Base-by-base conservation (phyloP, 1,140 invertebrate species). In the Heliconius hermathena region DNA sequence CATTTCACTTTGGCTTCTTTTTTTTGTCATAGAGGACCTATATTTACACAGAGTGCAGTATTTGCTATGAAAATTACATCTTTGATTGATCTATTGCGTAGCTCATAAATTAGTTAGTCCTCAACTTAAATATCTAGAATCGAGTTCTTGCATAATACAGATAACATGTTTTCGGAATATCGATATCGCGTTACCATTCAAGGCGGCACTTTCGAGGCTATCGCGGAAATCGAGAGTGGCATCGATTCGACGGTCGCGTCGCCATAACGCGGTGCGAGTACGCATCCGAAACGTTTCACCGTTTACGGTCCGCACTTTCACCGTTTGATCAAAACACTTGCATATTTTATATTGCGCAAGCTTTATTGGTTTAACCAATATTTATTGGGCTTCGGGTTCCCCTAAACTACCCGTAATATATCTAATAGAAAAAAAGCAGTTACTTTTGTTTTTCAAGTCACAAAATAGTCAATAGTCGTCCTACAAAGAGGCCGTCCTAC, bases 181-280 rank as follows among this genome's bases (percentile, higher is more conserved):
- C 46, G 76, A 71, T 29, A 4, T 60, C 84, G 83, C 80, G 77
- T 87, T 84, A 82, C 74, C 76, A 88, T 84, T 84, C 83, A 84
- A 77, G 70, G 80, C 80, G 70, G 60, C 87, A 87, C 86, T 87
- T 87, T 87, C 83, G 72, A 81, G 81, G 75, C 81, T 84, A 75
- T 80, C 82, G 76, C 80, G 82, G 87, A 89, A 91, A 91, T 73
- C 84, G 89, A 89, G 88, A 90, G 88, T 89, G 87, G 74, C 71
- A 78, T 77, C 84, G 83, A 79, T 80, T 80, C 77, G 78, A 71
- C 73, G 74, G 70, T 54, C 77, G 71, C 77, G 74, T 66, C 60
- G 49, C 16, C 76, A 73, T 78, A 71, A 57, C 70, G 60, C 70
- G 60, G 13, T 66, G 60, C 60, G 73, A 66, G 79, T 36, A 36